phyloP scores from a whole-genome alignment of 1,140 invertebrate genomes.

The Drosophila trapezifrons region DNA sequence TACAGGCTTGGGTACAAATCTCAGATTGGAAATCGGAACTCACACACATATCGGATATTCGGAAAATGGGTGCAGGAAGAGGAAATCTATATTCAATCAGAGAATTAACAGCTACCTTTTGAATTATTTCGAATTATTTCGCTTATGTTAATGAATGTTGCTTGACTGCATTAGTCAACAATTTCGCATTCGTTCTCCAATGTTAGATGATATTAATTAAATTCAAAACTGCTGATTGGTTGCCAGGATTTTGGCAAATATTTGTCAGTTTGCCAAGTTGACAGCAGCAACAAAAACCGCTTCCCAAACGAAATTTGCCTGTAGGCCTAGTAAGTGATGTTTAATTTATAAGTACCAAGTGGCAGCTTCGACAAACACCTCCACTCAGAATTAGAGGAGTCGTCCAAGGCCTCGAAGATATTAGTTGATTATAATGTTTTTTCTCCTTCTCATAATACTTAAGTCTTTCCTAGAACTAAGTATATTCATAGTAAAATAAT shows the following conservation, averaged over 20 bases:
- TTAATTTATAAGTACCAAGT: slow-evolving; percentile 43
- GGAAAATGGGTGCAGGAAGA: neutral
- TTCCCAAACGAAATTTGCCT: slow-evolving; percentile 42
- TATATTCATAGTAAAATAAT: no score
- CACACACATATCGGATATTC: slow-evolving; percentile 8
- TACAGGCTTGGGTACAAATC: neutral
- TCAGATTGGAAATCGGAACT: slow-evolving; percentile 22
- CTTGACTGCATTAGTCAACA: slow-evolving; percentile 64
- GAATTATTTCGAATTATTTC: neutral
- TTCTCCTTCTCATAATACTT: no score
- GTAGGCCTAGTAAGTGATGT: slow-evolving; percentile 60
- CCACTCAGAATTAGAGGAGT: neutral
- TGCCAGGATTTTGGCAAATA: slow-evolving; percentile 66
- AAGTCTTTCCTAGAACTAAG: no score
- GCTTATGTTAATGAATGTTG: slow-evolving; percentile 72
- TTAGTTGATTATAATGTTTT: no score
- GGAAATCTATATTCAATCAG: slow-evolving; percentile 4
- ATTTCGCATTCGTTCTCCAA: slow-evolving; percentile 9
- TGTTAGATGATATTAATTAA: slow-evolving; percentile 73
- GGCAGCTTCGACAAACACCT: slow-evolving; percentile 11
- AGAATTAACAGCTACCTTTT: slow-evolving; percentile 17
- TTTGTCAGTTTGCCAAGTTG: slow-evolving; percentile 72
- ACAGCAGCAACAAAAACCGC: slow-evolving; percentile 69
- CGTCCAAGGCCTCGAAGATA: no score
- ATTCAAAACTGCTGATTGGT: slow-evolving; percentile 58